Evolutionary conservation across 2,113 vertebrate species (phyloP), one percentile per base, ranked within the genome.

Genomic region (Amblyopsis rosae): DNA sequence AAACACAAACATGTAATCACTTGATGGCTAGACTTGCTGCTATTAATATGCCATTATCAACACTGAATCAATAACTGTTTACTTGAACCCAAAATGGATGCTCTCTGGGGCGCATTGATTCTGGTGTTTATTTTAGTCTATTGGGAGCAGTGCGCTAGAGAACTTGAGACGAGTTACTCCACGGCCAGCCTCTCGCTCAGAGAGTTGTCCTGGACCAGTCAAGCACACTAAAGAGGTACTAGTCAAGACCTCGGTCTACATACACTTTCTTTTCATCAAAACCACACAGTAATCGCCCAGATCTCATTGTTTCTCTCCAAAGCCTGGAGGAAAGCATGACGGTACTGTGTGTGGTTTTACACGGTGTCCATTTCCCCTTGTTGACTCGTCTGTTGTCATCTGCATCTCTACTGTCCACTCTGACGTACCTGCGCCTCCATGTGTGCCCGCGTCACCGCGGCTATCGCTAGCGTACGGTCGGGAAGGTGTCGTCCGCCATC

Each of bases 401-500:
- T 70, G 54, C 33, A 12, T 47, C 15, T 35, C 55, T 69, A 2
- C 50, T 51, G 56, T 13, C 56, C 62, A 32, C 9, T 66, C 16
- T 82, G 76, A 5, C 55, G 19, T 17, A 6, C 46, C 48, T 49
- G 26, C 12, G 15, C 17, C 59, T 55, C 84, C 86, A 63, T 83
- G 3, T 82, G 86, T 68, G 85, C 77, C 85, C 81, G 67, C 79
- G 56, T 60, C 35, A 26, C 26, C 56, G 62, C 4, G 6, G n/a
- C 48, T 83, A 69, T 83, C 82, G 75, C 87, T 93, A 99, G 97
- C 94, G 90, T 75, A 98, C 95, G 26, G 95, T 98, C 77, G 97
- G 96, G 68, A 98, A 94, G 75, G 96, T 99, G 0, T 98, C 96
- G 1, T 88, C 86, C 67, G 89, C 93, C 66, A 94, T 98, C 87